phyloP scores from a whole-genome alignment of 2,888 invertebrate species.

The Lasioglossum marginatum region DNA sequence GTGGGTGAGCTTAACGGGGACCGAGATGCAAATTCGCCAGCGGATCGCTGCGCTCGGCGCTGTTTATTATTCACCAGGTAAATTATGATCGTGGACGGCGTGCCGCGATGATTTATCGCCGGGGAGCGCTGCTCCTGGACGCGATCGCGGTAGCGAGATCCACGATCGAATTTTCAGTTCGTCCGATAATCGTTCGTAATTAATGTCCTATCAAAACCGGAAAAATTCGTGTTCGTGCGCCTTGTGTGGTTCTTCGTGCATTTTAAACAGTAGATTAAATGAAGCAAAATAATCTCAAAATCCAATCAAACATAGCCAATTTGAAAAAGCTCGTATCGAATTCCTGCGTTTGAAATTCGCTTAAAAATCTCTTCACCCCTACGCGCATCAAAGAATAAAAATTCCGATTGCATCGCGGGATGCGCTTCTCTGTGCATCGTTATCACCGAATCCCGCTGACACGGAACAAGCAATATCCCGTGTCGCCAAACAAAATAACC shows the following conservation, averaged over 20 bases:
- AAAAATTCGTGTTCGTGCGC: not conserved
- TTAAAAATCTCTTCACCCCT: not conserved
- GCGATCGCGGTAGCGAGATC: constrained; percentile 16
- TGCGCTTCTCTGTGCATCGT: not conserved
- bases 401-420: not conserved
- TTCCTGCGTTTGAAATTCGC: not conserved
- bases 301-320: not conserved
- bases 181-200: not conserved
- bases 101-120: constrained; percentile 52
- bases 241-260: too few species aligned
- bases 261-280: not conserved
- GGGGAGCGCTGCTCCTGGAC: constrained; percentile 35
- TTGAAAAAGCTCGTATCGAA: not conserved
- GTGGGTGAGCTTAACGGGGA: constrained; percentile 52
- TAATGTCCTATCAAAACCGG: not conserved
- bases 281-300: not conserved
- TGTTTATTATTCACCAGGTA: constrained; percentile 50
- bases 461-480: not conserved
- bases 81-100: constrained; percentile 45
- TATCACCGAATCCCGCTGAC: not conserved
- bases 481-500: constrained; percentile 1
- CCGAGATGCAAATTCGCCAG: constrained; percentile 53
- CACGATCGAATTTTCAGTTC: constrained; percentile 15
- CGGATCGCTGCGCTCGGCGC: constrained; percentile 36
- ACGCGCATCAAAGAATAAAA: not conserved